These are phyloP conservation scores for Orientallactaga sibirica DNA, from an alignment of 2,797 vertebrate genomes.

Conservation along the genomic window DNA sequence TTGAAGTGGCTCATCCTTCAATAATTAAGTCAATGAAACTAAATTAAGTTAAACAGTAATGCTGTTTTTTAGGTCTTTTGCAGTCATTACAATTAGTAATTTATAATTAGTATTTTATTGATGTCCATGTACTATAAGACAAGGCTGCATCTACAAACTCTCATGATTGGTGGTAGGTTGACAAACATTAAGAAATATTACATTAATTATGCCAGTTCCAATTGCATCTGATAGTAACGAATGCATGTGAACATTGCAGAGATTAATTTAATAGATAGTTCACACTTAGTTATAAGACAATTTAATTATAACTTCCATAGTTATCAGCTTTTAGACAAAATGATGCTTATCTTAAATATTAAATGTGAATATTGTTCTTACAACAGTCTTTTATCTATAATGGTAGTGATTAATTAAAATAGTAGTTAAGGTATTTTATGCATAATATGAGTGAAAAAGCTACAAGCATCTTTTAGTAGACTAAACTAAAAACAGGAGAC, in stretches of 20 bases:
- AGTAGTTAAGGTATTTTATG: not conserved
- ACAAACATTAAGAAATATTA: conserved; percentile 86
- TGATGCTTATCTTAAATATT: conserved; percentile 58
- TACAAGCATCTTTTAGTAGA: not conserved
- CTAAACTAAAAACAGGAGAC: not conserved
- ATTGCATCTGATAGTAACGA: conserved; percentile 88
- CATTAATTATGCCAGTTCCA: conserved; percentile 86
- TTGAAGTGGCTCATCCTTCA: conserved; percentile 85
- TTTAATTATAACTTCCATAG: conserved; percentile 84
- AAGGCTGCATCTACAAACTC: conserved; percentile 81
- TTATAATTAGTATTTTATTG: conserved; percentile 88
- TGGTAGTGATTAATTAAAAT: conserved; percentile 57
- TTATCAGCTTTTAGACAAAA: conserved; percentile 79
- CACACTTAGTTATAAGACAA: conserved; percentile 85
- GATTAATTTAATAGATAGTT: conserved; percentile 87
- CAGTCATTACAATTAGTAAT: conserved; percentile 87
- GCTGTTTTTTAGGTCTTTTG: conserved; percentile 81
- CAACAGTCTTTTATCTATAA: conserved; percentile 14
- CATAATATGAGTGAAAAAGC: not conserved
- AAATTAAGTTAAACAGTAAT: conserved; percentile 86
- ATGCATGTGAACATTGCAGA: conserved; percentile 85
- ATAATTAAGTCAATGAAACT: conserved; percentile 89
- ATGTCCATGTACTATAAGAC: conserved; percentile 82
- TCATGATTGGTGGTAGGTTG: conserved; percentile 85
- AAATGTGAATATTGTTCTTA: conserved; percentile 58